Evolutionary conservation across 2,113 vertebrate species (phyloP).

Genomic region (Scomber colias): DNA sequence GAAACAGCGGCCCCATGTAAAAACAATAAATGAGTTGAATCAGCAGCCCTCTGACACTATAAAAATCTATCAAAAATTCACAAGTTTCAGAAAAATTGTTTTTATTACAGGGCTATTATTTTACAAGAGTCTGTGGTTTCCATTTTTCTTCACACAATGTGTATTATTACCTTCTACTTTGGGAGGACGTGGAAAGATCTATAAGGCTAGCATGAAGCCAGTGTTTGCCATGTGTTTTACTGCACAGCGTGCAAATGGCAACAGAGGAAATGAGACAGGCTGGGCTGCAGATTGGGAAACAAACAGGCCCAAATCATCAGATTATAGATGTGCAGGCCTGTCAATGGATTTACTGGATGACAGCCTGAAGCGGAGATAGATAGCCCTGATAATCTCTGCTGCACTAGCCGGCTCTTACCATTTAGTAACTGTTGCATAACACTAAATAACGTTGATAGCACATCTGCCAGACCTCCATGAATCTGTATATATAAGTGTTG

Average conservation of each 20-base stretch:
- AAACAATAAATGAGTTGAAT: conserved; percentile 15
- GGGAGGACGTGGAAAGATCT: neutral
- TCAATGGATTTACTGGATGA: conserved; percentile 68
- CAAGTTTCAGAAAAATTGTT: neutral
- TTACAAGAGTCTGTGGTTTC: neutral
- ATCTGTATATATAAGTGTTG: conserved; percentile 4
- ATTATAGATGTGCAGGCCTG: conserved; percentile 64
- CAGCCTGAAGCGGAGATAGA: conserved; percentile 60
- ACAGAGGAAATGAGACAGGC: conserved; percentile 52
- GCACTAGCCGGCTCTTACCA: conserved; percentile 46
- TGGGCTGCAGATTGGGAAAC: conserved; percentile 37
- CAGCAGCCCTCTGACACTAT: neutral
- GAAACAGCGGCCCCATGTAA: neutral
- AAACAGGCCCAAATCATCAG: conserved; percentile 67
- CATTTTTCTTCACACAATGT: neutral
- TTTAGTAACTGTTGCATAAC: conserved; percentile 69
- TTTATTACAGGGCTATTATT: conserved; percentile 8
- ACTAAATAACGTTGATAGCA: conserved; percentile 57
- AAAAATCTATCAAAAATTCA: neutral
- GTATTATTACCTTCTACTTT: conserved; percentile 4
- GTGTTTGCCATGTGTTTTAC: conserved; percentile 24
- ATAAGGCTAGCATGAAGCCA: neutral
- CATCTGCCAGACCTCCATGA: conserved; percentile 64
- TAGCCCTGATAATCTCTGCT: conserved; percentile 70
- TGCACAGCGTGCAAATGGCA: conserved; percentile 37